Base-by-base conservation (phyloP, 2,888 invertebrate genomes). In the Eupelmus urozonus region DNA sequence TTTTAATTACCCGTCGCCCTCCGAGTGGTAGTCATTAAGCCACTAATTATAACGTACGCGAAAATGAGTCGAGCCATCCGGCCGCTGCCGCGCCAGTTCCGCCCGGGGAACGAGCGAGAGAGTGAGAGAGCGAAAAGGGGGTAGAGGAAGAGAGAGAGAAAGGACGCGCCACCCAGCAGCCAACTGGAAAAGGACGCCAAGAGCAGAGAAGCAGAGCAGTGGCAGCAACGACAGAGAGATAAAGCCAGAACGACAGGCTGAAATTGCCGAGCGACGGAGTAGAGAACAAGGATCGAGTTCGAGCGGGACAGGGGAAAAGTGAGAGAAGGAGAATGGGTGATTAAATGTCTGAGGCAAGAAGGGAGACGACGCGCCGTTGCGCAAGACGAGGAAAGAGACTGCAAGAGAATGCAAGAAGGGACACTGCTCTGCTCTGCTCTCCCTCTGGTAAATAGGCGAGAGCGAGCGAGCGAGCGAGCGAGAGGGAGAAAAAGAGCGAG, bases 41-140 rank as follows among this genome's bases (percentile, higher is more conserved):
- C 87, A 85, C 88, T 89, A 89, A 89, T 89, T 89, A 89, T 89
- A 88, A 88, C 86, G 88, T 86, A 86, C 86, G 87, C 84, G 87
- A 87, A 87, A 88, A 87, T 85, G 85, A 88, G 87, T 83, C 84
- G 82, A 83, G 83, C 81, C 83, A 85, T 85, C 83, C 81, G 82
- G 45, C 18, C 45, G 45, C 49, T 16, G 27, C 25, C 53, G n/a
- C 63, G 13, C 70, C n/a, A 62, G 49, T 62, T 53, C 45, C 62
- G 65, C 25, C 42, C 66, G 29, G 66, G 73, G 45, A 62, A 62
- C 40, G 34, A 16, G 16, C 45, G 60, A 49, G 45, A 59, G 51
- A 73, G 45, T 2, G 45, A 16, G 45, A 45, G 13, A 45, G 13
- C 34, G 34, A 34, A 9, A 34, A 5, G 9, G 34, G 3, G 9